Conservation (phyloP, 2,888 invertebrate genomes). For the Ellobium chinense region DNA sequence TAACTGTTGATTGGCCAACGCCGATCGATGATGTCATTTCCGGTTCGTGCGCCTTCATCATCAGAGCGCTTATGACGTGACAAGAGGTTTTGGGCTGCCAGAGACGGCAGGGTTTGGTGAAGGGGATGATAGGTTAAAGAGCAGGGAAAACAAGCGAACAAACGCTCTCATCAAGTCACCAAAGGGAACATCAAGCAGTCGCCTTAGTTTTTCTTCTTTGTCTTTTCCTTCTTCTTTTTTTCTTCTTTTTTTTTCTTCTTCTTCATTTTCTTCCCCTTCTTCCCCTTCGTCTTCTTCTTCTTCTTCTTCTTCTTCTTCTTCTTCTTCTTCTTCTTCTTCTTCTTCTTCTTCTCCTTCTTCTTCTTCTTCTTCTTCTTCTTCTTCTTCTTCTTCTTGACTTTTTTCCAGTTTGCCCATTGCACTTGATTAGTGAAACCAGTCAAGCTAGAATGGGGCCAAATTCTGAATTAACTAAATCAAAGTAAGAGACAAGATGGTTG, state of each 20-base stretch:
- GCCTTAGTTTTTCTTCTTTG: no score
- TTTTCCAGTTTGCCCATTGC: no score
- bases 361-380: slow-evolving; percentile 4
- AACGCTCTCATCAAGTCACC: no score
- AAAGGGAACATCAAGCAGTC: no score
- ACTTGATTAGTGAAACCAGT: no score
- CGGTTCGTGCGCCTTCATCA: neutral
- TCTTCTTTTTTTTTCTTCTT: neutral
- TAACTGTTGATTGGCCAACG: neutral
- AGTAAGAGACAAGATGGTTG: no score
- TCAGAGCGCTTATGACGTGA: neutral
- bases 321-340: slow-evolving; percentile 4
- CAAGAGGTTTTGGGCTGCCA: neutral
- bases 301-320: slow-evolving; percentile 1
- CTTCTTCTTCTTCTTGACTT: neutral
- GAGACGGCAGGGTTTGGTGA: neutral
- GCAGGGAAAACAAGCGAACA: no score
- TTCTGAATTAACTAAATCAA: no score
- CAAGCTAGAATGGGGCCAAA: no score
- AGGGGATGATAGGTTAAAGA: no score
- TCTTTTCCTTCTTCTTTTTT: no score
- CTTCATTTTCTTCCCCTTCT: neutral
- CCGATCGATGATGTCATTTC: neutral
- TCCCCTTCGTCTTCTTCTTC: neutral
- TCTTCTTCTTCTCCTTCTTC: slow-evolving; percentile 1